These are phyloP conservation scores for Dryobota labecula DNA, from an alignment of 2,888 invertebrate species.

Conservation along the genomic window DNA sequence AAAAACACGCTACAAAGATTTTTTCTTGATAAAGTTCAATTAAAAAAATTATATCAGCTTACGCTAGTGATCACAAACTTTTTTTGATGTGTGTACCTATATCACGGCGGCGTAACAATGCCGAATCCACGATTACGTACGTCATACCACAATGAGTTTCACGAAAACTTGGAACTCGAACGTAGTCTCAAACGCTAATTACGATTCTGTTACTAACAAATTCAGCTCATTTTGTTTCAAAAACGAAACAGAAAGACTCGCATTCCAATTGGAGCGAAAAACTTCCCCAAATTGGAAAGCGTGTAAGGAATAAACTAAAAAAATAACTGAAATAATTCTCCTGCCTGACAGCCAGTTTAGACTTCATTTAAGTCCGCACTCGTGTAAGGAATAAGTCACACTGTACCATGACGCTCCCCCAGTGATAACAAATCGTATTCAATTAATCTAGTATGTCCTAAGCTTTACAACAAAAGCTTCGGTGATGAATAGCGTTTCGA, in stretches of 20 bases:
- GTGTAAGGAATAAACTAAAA: background rate
- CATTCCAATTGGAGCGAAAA: background rate
- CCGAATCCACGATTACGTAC: background rate
- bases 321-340: background rate
- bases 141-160: background rate
- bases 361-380: slow-evolving; percentile 9
- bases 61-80: too few species aligned
- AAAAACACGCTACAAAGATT: too few species aligned
- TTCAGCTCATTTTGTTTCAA: background rate
- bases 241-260: background rate
- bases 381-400: slow-evolving; percentile 20
- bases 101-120: background rate
- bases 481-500: slow-evolving; percentile 1
- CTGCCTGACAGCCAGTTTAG: background rate
- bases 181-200: background rate
- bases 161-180: background rate
- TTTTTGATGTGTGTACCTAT: too few species aligned
- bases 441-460: slow-evolving; percentile 29
- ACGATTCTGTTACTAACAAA: background rate
- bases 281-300: background rate
- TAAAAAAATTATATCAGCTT: too few species aligned
- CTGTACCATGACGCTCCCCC: background rate
- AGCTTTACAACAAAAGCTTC: slow-evolving; percentile 4
- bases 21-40: too few species aligned
- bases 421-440: slow-evolving; percentile 26